Base-by-base conservation (phyloP, 2,888 invertebrate species). In the Nemoura dubitans region DNA sequence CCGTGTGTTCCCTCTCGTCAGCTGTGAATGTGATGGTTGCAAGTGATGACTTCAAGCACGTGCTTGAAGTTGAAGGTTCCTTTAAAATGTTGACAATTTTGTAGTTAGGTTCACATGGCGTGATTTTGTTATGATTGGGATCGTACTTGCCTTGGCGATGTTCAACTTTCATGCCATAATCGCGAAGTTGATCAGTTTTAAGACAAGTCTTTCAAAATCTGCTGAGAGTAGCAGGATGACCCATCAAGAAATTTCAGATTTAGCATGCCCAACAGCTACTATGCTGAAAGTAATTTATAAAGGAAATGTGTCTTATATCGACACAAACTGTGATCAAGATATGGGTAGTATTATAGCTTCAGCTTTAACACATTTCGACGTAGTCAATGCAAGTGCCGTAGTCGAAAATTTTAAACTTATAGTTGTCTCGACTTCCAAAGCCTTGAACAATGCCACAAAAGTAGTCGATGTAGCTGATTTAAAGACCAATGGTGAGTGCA, bases 41-140 rank as follows among this genome's bases (percentile, higher is more conserved):
- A 81, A 81, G 30, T 81, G 6, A 29, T n/a, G n/a, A n/a, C n/a
- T 28, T 81, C 29, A n/a, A n/a, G 81, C 81, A 81, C 81, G 81
- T 81, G 81, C 30, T 81, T 81, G 28, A n/a, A 81, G 25, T n/a
- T 1, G 30, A 81, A 81, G 28, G 10, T 16, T 16, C 10, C 30
- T 7, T 81, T 29, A n/a, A n/a, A n/a, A n/a, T n/a, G n/a, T n/a
- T n/a, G n/a, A n/a, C n/a, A n/a, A n/a, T 81, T 2, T 81, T 81
- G 1, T 59, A 59, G 21, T 59, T 21, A 10, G 10, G 59, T 59
- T 2, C 14, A 1, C 14, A 59, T 59, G 59, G 16, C 59, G 59
- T 59, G 59, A 59, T 59, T 59, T 59, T 59, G 21, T 59, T 59
- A 59, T 21, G 59, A 59, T 59, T 21, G 59, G 59, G 59, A 59